Evolutionary conservation across 1,140 invertebrate genomes (phyloP).

Genomic region (Caenorhabditis remanei): DNA sequence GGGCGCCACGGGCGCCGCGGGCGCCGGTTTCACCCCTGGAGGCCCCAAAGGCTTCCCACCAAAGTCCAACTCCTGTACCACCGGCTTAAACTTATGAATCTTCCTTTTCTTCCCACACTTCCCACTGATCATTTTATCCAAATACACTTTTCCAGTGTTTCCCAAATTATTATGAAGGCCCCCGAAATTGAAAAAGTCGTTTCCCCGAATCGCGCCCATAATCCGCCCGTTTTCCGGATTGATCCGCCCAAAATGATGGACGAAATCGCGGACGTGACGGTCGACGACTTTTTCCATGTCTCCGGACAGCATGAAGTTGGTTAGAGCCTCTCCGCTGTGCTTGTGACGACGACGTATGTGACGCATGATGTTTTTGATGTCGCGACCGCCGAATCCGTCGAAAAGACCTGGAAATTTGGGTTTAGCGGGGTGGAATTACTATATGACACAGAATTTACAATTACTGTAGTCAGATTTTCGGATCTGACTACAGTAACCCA

Average conservation of each 20-base stretch:
- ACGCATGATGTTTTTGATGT: slow-evolving; percentile 37
- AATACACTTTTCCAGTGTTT: slow-evolving; percentile 72
- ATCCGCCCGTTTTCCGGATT: slow-evolving; percentile 76
- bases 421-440: too few species aligned
- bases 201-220: slow-evolving; percentile 62
- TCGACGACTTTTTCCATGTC: slow-evolving; percentile 75
- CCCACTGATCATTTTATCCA: slow-evolving; percentile 76
- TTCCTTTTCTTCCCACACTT: slow-evolving; percentile 73
- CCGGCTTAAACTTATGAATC: slow-evolving; percentile 17
- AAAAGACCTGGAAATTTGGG: slow-evolving; percentile 7
- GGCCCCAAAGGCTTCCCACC: background rate
- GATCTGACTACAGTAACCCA: too few species aligned
- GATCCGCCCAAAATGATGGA: slow-evolving; percentile 75
- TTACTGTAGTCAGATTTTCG: too few species aligned
- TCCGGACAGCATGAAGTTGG: slow-evolving; percentile 61
- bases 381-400: background rate
- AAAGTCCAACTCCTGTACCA: background rate
- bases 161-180: slow-evolving; percentile 76
- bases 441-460: too few species aligned
- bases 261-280: slow-evolving; percentile 75
- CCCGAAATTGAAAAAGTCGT: slow-evolving; percentile 69
- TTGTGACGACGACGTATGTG: slow-evolving; percentile 9
- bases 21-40: too few species aligned
- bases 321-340: background rate
- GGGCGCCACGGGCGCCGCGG: background rate